Evolutionary conservation across 2,888 invertebrate genomes (phyloP).

Genomic region (Mythimna pallens): DNA sequence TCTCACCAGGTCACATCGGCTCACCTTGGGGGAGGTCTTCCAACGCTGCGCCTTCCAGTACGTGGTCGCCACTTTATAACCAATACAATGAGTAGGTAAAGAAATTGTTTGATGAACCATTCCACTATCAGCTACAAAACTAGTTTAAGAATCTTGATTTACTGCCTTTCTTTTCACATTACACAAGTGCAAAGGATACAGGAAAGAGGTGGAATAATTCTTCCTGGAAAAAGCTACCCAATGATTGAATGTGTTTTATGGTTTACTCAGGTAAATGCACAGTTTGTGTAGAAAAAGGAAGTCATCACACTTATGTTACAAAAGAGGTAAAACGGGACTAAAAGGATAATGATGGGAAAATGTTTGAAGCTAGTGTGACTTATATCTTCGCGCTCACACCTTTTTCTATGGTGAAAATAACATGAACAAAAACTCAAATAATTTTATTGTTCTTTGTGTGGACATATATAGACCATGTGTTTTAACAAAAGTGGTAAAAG

Average conservation of each 20-base stretch:
- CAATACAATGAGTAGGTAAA: neutral
- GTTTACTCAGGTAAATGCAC: slow-evolving; percentile 56
- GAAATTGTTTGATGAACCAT: neutral
- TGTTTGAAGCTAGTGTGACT: slow-evolving; percentile 48
- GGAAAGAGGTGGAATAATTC: slow-evolving; percentile 48
- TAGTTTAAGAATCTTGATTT: slow-evolving; percentile 14
- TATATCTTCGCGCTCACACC: slow-evolving; percentile 22
- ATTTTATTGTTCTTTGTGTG: too few relatives aligned
- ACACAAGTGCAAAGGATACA: slow-evolving; percentile 34
- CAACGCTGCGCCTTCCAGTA: too few relatives aligned
- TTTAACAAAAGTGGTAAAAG: too few relatives aligned
- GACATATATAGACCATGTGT: too few relatives aligned
- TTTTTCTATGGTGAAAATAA: slow-evolving; percentile 3
- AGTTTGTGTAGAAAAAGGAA: slow-evolving; percentile 43
- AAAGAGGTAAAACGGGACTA: slow-evolving; percentile 38
- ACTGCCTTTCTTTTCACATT: slow-evolving; percentile 25
- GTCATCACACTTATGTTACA: slow-evolving; percentile 55
- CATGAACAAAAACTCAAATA: too few relatives aligned
- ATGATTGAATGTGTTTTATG: slow-evolving; percentile 58
- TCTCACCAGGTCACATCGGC: too few relatives aligned
- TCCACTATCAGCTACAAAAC: neutral
- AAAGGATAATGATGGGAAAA: slow-evolving; percentile 35
- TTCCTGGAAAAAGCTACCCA: slow-evolving; percentile 49
- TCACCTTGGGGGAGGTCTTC: too few relatives aligned
- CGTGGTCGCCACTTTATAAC: too few relatives aligned